These are phyloP conservation scores for Cancer borealis DNA, from an alignment of 2,888 invertebrate species.

Conservation along the genomic window DNA sequence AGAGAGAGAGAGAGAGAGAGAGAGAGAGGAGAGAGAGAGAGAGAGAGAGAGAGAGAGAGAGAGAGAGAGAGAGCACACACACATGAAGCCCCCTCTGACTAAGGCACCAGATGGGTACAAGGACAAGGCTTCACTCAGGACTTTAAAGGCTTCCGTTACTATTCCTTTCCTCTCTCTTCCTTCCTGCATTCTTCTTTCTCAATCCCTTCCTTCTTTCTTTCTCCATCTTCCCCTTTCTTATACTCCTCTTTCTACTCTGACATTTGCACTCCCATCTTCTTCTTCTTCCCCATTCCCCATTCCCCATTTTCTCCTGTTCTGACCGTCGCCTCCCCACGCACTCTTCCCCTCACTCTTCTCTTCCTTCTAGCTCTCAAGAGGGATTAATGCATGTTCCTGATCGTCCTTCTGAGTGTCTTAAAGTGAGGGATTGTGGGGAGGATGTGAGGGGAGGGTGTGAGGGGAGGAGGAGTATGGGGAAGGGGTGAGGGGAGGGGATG, in stretches of 20 bases:
- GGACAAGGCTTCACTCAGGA: conserved; percentile 13
- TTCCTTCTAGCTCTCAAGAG: background rate
- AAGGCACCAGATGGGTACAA: background rate
- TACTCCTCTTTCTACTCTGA: background rate
- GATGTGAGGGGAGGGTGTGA: background rate
- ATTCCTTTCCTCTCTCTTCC: conserved; percentile 11
- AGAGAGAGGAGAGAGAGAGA: background rate
- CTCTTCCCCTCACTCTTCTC: background rate
- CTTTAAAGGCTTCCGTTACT: conserved; percentile 23
- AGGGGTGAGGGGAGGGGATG: background rate
- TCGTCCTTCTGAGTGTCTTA: background rate
- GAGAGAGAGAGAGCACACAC: background rate
- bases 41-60: background rate
- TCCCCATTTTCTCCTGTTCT: background rate
- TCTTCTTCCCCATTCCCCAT: background rate
- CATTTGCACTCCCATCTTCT: background rate
- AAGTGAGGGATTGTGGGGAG: background rate
- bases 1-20: conserved; percentile 3
- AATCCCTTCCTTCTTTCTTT: background rate
- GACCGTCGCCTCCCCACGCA: background rate
- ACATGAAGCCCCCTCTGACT: background rate
- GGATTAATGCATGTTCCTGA: background rate
- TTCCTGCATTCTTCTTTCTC: background rate
- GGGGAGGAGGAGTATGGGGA: background rate
- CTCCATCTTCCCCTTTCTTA: background rate